Evolutionary conservation across 2,797 vertebrate genomes (phyloP).

Genomic region (Clarias fuscus): DNA sequence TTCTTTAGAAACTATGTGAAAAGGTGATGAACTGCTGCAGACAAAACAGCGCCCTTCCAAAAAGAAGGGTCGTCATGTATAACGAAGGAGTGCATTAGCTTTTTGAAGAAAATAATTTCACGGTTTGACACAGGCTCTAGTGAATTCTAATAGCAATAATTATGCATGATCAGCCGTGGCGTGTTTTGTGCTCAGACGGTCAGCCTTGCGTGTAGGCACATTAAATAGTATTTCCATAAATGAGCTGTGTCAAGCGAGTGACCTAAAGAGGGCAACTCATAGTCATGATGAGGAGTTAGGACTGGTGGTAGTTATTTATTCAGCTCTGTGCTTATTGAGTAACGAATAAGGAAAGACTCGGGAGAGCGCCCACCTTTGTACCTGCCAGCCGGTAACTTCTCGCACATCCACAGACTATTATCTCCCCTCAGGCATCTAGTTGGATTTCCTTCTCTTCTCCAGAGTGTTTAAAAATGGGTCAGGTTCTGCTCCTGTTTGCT

Average conservation of each 20-base stretch:
- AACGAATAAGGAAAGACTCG: constrained; percentile 48
- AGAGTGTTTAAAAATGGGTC: constrained; percentile 62
- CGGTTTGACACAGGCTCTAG: constrained; percentile 13
- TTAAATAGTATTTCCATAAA: constrained; percentile 30
- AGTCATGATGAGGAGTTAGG: constrained; percentile 32
- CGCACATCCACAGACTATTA: constrained; percentile 49
- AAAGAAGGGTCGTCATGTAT: neutral
- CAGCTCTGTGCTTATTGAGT: constrained; percentile 40
- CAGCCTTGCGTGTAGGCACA: constrained; percentile 20
- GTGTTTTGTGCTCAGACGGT: constrained; percentile 2
- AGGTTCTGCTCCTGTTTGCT: constrained; percentile 72
- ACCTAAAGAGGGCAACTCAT: constrained; percentile 16
- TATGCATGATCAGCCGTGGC: constrained; percentile 25
- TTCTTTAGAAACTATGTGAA: constrained; percentile 22
- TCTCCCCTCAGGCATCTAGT: constrained; percentile 50
- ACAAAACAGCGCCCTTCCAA: constrained; percentile 9
- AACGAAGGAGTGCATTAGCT: constrained; percentile 1
- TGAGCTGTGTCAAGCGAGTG: constrained; percentile 24
- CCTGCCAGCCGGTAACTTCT: constrained; percentile 43
- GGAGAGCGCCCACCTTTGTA: constrained; percentile 41
- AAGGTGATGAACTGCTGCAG: constrained; percentile 18
- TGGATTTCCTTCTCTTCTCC: constrained; percentile 47
- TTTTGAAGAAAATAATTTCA: constrained; percentile 26
- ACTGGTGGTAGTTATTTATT: constrained; percentile 36
- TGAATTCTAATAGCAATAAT: constrained; percentile 32